These are phyloP conservation scores for Anisognathus igniventris DNA, from an alignment of 2,797 vertebrate species.

Conservation along the genomic window DNA sequence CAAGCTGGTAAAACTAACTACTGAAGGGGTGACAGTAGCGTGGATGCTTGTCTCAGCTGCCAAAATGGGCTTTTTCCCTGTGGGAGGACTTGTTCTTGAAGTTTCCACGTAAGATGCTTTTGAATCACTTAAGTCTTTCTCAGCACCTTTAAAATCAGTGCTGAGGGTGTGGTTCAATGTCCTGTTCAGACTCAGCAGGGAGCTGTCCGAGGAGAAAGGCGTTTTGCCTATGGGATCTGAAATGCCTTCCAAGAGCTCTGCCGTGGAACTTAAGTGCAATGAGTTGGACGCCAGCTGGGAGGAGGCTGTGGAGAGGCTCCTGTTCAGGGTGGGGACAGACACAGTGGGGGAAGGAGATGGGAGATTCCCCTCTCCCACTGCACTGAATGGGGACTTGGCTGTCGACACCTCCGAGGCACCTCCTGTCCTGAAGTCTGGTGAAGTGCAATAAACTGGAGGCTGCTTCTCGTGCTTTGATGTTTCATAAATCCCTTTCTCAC, in stretches of 20 bases:
- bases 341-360: constrained; percentile 76
- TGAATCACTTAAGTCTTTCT: constrained; percentile 63
- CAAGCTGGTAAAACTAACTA: constrained; percentile 80
- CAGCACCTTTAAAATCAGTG: constrained; percentile 66
- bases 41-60: constrained; percentile 68
- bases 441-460: constrained; percentile 79
- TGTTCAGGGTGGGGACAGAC: constrained; percentile 70
- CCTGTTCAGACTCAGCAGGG: constrained; percentile 62
- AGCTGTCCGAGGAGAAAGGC: constrained; percentile 65
- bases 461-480: constrained; percentile 75
- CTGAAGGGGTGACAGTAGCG: constrained; percentile 69
- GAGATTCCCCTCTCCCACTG: constrained; percentile 76
- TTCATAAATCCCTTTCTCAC: constrained; percentile 71
- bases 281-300: constrained; percentile 69
- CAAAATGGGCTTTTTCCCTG: constrained; percentile 69
- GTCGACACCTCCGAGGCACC: constrained; percentile 73
- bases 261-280: constrained; percentile 65
- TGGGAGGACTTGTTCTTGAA: constrained; percentile 62
- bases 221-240: constrained; percentile 70
- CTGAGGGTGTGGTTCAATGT: constrained; percentile 50
- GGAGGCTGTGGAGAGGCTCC: constrained; percentile 65
- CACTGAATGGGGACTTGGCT: constrained; percentile 76
- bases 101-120: constrained; percentile 65
- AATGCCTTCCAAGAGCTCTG: constrained; percentile 72
- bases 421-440: constrained; percentile 78